Conservation (phyloP, 2,888 invertebrate genomes). For the Lottia gigantea region DNA sequence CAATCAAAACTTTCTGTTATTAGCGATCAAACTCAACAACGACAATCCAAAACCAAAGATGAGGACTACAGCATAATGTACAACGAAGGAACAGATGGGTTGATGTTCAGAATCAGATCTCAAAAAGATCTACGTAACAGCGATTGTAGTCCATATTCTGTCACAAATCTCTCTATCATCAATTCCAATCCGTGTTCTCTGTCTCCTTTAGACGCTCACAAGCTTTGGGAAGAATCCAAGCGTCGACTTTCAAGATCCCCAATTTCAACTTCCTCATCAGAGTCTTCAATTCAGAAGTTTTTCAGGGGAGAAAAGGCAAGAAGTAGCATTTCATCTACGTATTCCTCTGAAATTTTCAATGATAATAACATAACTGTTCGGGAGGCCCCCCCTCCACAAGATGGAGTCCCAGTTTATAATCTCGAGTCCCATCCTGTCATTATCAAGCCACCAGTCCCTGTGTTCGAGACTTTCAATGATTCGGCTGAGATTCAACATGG, state of each 20-base stretch:
- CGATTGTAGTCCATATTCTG: neutral
- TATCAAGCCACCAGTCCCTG: neutral
- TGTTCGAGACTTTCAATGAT: neutral
- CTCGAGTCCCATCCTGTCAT: neutral
- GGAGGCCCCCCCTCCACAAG: neutral
- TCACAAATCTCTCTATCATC: neutral
- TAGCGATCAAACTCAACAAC: neutral
- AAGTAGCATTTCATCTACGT: neutral
- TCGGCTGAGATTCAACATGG: neutral
- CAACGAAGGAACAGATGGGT: neutral
- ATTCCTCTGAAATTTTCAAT: neutral
- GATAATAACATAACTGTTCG: conserved; percentile 2
- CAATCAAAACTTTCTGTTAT: neutral
- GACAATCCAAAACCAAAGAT: neutral
- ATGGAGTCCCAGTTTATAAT: neutral
- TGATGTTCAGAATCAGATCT: neutral
- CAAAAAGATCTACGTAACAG: neutral
- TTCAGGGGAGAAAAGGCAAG: neutral
- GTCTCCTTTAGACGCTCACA: conserved; percentile 47
- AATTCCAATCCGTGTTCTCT: conserved; percentile 20
- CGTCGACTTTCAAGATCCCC: conserved; percentile 9
- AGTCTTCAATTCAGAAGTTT: neutral
- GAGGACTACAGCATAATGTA: neutral
- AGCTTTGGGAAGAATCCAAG: conserved; percentile 40
- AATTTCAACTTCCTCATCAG: neutral